Evolutionary conservation across 92 coral and sea anemone genomes (phyloP).

Genomic region (Epizoanthus ramosus): DNA sequence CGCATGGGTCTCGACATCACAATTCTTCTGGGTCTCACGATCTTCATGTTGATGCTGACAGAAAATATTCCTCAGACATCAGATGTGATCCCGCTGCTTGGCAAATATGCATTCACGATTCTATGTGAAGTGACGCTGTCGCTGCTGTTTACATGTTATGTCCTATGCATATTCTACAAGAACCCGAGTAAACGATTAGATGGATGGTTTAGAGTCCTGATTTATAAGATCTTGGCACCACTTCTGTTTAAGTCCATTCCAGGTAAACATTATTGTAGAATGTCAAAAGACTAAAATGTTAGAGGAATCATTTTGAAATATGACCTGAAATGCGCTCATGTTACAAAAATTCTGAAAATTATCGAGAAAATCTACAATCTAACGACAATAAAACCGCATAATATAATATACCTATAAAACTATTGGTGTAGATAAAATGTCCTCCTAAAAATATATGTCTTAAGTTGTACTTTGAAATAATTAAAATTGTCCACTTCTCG

Average conservation of each 20-base stretch:
- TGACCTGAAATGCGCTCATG: too few relatives aligned
- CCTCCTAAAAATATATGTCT: too few relatives aligned
- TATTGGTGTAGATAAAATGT: too few relatives aligned
- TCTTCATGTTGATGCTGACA: conserved; percentile 91
- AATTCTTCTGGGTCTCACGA: conserved; percentile 84
- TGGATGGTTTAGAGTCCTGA: conserved; percentile 70
- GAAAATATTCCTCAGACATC: conserved; percentile 91
- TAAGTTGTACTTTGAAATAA: too few relatives aligned
- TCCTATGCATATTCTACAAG: conserved; percentile 71
- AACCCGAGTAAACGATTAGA: conserved; percentile 69
- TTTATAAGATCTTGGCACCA: conserved; percentile 79
- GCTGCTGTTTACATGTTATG: conserved; percentile 73
- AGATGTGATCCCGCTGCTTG: conserved; percentile 90
- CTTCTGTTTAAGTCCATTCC: conserved; percentile 12
- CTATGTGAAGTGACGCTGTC: conserved; percentile 85
- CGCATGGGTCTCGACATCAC: conserved; percentile 90
- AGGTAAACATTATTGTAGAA: conserved; percentile 1
- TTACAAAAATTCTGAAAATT: too few relatives aligned
- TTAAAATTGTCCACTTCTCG: too few relatives aligned
- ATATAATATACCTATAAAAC: too few relatives aligned
- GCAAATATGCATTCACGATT: conserved; percentile 79
- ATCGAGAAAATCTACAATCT: too few relatives aligned
- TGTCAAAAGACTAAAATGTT: too few relatives aligned
- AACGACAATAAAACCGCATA: too few relatives aligned
- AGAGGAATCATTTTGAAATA: too few relatives aligned